Evolutionary conservation across 2,888 invertebrate genomes (phyloP), one percentile per base, ranked within the genome.

Genomic region (Leptinotarsa rubiginosa): DNA sequence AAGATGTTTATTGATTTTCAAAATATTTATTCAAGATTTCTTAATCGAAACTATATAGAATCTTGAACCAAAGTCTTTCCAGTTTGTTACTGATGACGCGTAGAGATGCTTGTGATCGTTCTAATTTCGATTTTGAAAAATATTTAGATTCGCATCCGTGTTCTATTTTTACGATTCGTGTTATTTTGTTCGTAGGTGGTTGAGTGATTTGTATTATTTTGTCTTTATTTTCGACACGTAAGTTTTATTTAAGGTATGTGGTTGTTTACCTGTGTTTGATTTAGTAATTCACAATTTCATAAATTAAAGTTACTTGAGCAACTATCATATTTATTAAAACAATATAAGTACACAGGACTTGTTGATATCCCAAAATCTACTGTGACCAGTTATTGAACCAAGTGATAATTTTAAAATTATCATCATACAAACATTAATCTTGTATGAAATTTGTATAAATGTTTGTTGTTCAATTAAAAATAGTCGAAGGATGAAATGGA

Each of bases 1-100:
- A 25, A 31, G 25, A 31, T 15, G 56, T 31, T 62, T 62, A 62
- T 62, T 62, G 62, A 62, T 62, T 62, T 41, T 62, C 62, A 16
- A 62, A 41, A 41, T 62, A 62, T 62, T 62, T 62, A 62, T 62
- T 41, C n/a, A 18, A 62, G 7, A 62, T 62, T 62, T 0, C 41
- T 18, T 41, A 62, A 41, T 62, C 62, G 62, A n/a, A 62, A 62
- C n/a, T 31, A 7, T 62, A n/a, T 56, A 13, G 56, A 56, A 22
- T 25, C 31, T 25, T 18, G 15, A 50, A 50, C 18, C 22, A 18
- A 41, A n/a, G 31, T n/a, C 62, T 62, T 31, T 16, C 31, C 31
- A 62, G 62, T 62, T 31, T 12, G 18, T 41, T 62, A 62, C 41
- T n/a, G 31, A 13, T 41, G 62, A 25, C n/a, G 41, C n/a, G 62